phyloP scores from a whole-genome alignment of 2,888 invertebrate species.

The Alcis repandata region DNA sequence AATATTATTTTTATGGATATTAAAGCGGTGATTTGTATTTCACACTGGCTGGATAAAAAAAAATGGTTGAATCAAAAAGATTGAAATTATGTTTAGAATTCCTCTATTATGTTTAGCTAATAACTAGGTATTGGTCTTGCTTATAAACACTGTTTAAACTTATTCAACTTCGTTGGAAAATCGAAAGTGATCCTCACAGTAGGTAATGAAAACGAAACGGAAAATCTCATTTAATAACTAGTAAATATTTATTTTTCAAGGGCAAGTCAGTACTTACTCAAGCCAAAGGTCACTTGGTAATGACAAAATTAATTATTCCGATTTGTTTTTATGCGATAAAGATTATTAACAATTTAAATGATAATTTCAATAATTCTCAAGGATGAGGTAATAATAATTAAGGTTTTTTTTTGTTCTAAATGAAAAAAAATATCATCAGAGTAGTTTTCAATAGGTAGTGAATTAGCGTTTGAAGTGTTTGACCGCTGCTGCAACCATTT shows the following conservation, averaged over 20 bases:
- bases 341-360: slow-evolving; percentile 27
- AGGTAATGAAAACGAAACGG: no score
- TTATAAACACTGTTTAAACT: no score
- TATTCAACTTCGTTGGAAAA: no score
- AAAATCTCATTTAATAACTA: not conserved
- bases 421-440: no score
- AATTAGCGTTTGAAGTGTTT: no score
- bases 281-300: slow-evolving; percentile 30
- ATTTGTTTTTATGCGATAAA: slow-evolving; percentile 36
- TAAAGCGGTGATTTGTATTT: not conserved
- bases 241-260: slow-evolving; percentile 7
- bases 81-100: no score
- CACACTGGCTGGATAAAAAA: not conserved
- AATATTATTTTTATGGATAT: slow-evolving; percentile 24
- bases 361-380: slow-evolving; percentile 25
- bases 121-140: no score
- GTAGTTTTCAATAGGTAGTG: no score
- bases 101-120: no score
- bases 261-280: not conserved
- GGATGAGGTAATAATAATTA: slow-evolving; percentile 1
- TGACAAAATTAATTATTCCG: slow-evolving; percentile 23
- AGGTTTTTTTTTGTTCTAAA: not conserved
- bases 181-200: no score
- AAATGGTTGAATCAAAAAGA: no score
- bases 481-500: no score